Evolutionary conservation across 2,888 invertebrate species (phyloP).

Genomic region (Rotaria magnacalcarata): DNA sequence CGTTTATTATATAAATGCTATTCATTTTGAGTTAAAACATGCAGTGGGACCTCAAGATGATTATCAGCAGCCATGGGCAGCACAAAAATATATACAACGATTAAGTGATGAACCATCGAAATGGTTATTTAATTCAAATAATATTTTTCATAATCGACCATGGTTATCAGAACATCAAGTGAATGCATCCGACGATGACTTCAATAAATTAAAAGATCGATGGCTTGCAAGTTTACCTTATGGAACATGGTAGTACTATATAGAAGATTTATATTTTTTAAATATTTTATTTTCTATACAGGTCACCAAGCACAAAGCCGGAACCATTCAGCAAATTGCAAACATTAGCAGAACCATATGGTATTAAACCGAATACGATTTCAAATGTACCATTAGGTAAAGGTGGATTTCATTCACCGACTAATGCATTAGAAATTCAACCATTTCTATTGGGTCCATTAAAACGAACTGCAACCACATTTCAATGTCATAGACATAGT

Average conservation of each 20-base stretch:
- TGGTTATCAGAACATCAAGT: background rate
- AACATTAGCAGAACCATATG: background rate
- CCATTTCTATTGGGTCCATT: constrained; percentile 23
- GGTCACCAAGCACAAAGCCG: constrained; percentile 10
- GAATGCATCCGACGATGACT: background rate
- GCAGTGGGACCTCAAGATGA: background rate
- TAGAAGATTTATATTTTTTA: too few relatives aligned
- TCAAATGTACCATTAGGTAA: constrained; percentile 4
- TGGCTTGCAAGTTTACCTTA: background rate
- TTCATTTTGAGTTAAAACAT: background rate
- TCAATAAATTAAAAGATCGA: background rate
- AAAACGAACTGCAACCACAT: background rate
- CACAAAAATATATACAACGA: background rate
- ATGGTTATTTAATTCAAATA: background rate
- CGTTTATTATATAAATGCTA: background rate
- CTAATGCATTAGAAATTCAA: constrained; percentile 31
- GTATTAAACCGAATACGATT: background rate
- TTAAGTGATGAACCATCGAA: background rate
- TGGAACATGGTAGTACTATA: background rate
- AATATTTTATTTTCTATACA: background rate
- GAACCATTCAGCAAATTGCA: background rate
- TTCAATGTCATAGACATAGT: background rate
- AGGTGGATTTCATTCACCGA: constrained; percentile 27
- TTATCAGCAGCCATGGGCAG: constrained; percentile 30
- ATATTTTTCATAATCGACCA: constrained; percentile 11